Evolutionary conservation across 2,113 vertebrate genomes (phyloP), one percentile per base, ranked within the genome.

Genomic region (Pseudorasbora parva): DNA sequence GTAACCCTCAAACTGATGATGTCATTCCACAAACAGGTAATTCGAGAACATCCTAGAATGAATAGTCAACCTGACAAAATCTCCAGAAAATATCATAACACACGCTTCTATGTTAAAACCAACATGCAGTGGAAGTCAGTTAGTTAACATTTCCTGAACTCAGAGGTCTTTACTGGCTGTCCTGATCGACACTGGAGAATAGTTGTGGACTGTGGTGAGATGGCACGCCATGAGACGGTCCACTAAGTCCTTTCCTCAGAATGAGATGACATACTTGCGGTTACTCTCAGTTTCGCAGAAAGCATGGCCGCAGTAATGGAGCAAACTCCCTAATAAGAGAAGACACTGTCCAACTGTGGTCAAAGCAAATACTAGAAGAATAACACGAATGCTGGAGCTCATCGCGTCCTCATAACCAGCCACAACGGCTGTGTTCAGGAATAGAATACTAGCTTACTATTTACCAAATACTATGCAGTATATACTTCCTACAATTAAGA

Each of bases 321-420:
- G 54, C 69, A 72, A 85, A 87, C 43, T 78, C 51, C 19, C 68
- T 60, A 85, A 85, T 85, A 87, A 80, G 57, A 23, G 12, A 73
- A 85, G 75, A 71, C 33, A 56, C 51, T 1, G 33, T 73, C 79
- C 83, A 78, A 84, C 60, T 82, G 64, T 33, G 60, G 74, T 56
- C 47, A 73, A 69, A 85, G 74, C 62, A 72, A 57, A 62, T 51
- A 78, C 68, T n/a, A 64, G 72, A 62, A 45, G 23, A 82, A 86
- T 37, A 73, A 78, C 5, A 73, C 33, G 23, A 84, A 79, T 59
- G 37, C 66, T 78, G 14, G 30, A 74, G 66, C 77, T 33, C 74
- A 59, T 37, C 21, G 6, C n/a, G n/a, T 72, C 69, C n/a, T 15
- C 15, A 72, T n/a, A 43, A 43, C 47, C 41, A 11, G 3, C 21